A percentile compares a stretch with the other conserved stretches of the same genome.
Conservation (phyloP, 2,888 invertebrate genomes). For the Aplocera efformata region DNA sequence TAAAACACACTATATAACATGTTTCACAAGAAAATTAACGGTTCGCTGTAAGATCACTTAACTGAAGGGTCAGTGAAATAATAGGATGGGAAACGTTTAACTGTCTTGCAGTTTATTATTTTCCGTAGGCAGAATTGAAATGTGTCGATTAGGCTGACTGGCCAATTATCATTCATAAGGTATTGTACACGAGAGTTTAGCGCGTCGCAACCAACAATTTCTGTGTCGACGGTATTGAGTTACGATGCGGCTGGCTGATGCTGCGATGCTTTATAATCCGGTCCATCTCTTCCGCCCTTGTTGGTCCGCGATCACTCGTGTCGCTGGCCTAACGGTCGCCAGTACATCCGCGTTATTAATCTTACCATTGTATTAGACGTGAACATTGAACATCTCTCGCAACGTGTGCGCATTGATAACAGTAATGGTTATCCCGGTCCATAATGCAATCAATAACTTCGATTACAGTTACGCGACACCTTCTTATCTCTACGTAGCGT, state of each 20-base stretch:
- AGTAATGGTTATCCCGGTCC: slow-evolving; percentile 62
- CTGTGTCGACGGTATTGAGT: slow-evolving; percentile 70
- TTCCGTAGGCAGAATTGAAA: slow-evolving; percentile 44
- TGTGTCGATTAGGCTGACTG: slow-evolving; percentile 53
- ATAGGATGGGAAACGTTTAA: slow-evolving; percentile 20
- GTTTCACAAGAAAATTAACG: too few species aligned
- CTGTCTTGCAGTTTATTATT: slow-evolving; percentile 16
- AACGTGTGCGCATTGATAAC: slow-evolving; percentile 72
- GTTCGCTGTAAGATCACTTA: slow-evolving; percentile 2
- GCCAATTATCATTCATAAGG: slow-evolving; percentile 65
- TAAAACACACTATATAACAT: too few species aligned
- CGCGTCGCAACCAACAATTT: slow-evolving; percentile 69
- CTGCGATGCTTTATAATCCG: slow-evolving; percentile 77
- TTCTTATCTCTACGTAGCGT: slow-evolving; percentile 41
- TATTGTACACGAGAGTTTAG: slow-evolving; percentile 49
- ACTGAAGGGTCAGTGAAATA: slow-evolving; percentile 13
- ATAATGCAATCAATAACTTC: slow-evolving; percentile 66
- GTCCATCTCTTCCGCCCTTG: slow-evolving; percentile 77
- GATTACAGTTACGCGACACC: slow-evolving; percentile 59
- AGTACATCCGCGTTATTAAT: slow-evolving; percentile 75
- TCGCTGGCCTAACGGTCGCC: slow-evolving; percentile 66
- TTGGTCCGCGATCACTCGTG: slow-evolving; percentile 70
- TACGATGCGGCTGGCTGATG: slow-evolving; percentile 67
- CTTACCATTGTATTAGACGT: slow-evolving; percentile 73
- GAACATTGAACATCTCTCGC: slow-evolving; percentile 63